Evolutionary conservation across 2,113 vertebrate genomes (phyloP).

Genomic region (Labrus mixtus): DNA sequence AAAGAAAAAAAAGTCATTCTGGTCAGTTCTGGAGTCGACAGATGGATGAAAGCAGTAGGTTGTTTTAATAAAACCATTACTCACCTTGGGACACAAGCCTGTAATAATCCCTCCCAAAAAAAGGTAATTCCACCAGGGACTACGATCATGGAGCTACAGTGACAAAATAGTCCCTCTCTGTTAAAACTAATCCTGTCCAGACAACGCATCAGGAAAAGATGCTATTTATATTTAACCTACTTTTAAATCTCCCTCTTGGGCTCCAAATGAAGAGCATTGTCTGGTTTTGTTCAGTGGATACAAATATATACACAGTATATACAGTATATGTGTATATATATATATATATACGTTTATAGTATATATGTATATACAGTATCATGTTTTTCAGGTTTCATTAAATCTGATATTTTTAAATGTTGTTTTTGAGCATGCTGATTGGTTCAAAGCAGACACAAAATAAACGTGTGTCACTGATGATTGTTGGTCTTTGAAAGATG

Average conservation of each 20-base stretch:
- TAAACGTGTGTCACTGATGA: neutral
- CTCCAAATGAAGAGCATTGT: neutral
- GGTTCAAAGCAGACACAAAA: neutral
- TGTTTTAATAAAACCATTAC: constrained; percentile 38
- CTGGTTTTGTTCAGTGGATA: no score
- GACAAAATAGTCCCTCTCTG: constrained; percentile 17
- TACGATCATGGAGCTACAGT: constrained; percentile 32
- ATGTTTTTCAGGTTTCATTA: neutral
- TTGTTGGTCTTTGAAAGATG: neutral
- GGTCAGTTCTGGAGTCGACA: constrained; percentile 22
- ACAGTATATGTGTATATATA: no score
- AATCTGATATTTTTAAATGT: neutral
- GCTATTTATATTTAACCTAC: neutral
- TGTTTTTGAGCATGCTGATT: neutral
- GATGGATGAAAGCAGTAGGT: constrained; percentile 43
- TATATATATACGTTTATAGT: neutral
- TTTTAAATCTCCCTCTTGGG: neutral
- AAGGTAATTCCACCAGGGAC: constrained; percentile 27
- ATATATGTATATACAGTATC: neutral
- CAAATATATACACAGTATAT: no score
- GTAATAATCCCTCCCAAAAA: constrained; percentile 50
- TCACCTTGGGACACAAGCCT: constrained; percentile 42
- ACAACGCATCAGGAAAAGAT: constrained; percentile 1
- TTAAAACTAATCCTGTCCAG: constrained; percentile 28
- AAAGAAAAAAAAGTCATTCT: constrained; percentile 25